Evolutionary conservation across 37 sponge, comb jelly and placozoan genomes (phyloP), one percentile per base, ranked within the genome.

Genomic region (Geodia barretti): DNA sequence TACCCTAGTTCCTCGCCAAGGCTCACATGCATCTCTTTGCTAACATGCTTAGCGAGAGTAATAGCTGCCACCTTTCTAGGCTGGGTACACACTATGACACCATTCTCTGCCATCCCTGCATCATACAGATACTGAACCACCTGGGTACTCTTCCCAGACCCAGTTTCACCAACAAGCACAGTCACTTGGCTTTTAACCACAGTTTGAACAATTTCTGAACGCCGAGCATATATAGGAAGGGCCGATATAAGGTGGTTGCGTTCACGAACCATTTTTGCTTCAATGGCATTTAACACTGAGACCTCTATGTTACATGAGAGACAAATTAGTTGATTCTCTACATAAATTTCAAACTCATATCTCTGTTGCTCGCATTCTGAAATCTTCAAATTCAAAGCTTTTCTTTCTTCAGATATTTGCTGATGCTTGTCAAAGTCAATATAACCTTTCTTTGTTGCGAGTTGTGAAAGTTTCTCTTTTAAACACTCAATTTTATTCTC

Each of bases 71-170:
- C 82, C 77, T 77, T 85, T 26, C 93, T 73, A 36, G 93, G 93
- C 40, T 92, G 89, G 32, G 93, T 87, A 34, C 88, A 87, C 21
- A 88, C 78, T 35, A 37, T 68, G 19, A 62, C 19, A 4, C 84
- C 85, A 25, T 74, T 29, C n/a, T 64, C 65, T 64, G 65, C 65
- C 25, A 64, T 29, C 30, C 81, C 69, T 21, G 74, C 84, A 25
- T 87, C 84, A 77, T 85, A 83, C 76, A 77, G 73, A 72, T 92
- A 92, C 40, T 92, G 93, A 8, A 81, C 82, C 33, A 92, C 24
- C 78, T 92, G 93, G 24, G 93, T 92, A 68, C 89, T 92, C 78
- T 92, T 92, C 25, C 93, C 89, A 20, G 89, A 92, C 17, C 92
- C 92, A 62, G 92, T 88, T 75, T 87, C 88, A 20, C 85, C 88